Evolutionary conservation across 2,113 vertebrate species (phyloP), one percentile per base, ranked within the genome.

Genomic region (Rhinolophus ferrumequinum): DNA sequence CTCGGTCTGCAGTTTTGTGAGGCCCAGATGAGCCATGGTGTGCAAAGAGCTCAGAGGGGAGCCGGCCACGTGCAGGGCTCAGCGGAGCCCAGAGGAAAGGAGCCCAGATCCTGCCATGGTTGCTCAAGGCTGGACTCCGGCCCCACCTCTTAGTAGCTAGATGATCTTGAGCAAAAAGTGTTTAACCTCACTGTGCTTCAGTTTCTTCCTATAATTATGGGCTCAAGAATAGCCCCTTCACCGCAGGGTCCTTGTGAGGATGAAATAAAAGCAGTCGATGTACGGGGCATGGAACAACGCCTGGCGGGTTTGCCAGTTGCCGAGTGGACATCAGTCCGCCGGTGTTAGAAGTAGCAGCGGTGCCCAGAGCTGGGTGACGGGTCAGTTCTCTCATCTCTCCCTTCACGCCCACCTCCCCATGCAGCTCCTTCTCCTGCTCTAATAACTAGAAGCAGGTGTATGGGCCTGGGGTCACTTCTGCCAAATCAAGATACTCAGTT

Each of bases 291-390:
- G 21, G 52, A 52, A 11, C n/a, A 52, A 12, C 0, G 1, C 73
- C 33, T 7, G 11, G 50, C 2, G 0, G 14, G 14, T 10, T 8
- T 41, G 24, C 4, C 6, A 30, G 56, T 2, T 12, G 30, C 47
- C 21, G 0, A 18, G 24, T 12, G 5, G 6, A 19, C 0, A 0
- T 21, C 38, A 21, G 0, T 21, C 38, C 16, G 28, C 33, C 30
- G 3, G 9, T 3, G 1, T 33, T 7, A 6, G 66, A 88, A 66
- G 22, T 1, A 26, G 70, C 56, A 6, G 8, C 19, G 10, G 21
- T 24, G n/a, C 21, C 52, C 22, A 12, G 50, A 3, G 4, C 52
- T 70, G 1, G 0, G 12, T 19, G 38, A 38, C 0, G n/a, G 54
- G 24, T 7, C 90, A 19, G 8, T 8, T 67, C 64, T 56, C 52